Percentiles rank a stretch among this genome's conserved stretches.
These are phyloP conservation scores for Phocoena sinus DNA, from an alignment of 2,113 vertebrate genomes.

Conservation along the genomic window DNA sequence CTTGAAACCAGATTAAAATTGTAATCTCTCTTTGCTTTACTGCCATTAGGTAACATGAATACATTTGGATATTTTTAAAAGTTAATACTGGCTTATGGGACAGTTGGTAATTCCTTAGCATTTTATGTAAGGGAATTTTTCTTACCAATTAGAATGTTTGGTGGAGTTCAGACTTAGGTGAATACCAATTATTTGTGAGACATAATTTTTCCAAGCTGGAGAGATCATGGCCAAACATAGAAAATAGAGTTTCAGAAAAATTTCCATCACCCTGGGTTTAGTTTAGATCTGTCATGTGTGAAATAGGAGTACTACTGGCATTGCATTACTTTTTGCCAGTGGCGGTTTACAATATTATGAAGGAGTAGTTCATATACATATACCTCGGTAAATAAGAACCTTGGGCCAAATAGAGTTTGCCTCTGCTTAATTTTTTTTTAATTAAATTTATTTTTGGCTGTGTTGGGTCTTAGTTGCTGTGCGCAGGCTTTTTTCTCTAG, in stretches of 20 bases:
- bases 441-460: no score
- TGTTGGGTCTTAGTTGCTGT: no score
- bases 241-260: neutral
- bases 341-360: neutral
- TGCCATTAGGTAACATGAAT: neutral
- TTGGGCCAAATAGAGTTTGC: neutral
- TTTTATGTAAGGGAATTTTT: conserved; percentile 21
- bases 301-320: accelerated
- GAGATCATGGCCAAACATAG: neutral
- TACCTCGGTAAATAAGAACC: neutral
- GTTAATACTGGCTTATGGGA: neutral
- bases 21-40: neutral
- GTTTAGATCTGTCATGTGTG: neutral
- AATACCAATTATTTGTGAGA: neutral
- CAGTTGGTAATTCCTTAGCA: neutral
- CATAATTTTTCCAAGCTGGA: neutral
- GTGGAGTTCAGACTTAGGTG: neutral
- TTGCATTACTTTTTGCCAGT: neutral
- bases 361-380: neutral
- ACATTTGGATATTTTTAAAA: neutral
- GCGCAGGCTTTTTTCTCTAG: no score
- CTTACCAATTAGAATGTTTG: neutral
- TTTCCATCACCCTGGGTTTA: neutral
- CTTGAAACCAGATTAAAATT: neutral
- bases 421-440: neutral